Conservation (phyloP, 2,888 invertebrate genomes). For the Nowickia ferox region DNA sequence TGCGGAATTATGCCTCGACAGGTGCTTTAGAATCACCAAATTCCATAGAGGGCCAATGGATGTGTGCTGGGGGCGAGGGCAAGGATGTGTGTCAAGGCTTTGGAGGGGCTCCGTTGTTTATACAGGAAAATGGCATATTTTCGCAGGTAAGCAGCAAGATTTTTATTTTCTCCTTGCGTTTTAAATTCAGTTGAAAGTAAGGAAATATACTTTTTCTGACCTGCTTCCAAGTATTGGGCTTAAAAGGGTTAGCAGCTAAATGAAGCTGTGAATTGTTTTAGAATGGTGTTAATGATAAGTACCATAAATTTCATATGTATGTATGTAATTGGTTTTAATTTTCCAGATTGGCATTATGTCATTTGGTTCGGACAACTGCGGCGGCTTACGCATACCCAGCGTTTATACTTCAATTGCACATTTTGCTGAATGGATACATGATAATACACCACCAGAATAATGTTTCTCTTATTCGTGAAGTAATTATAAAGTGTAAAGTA, state of each 20-base stretch:
- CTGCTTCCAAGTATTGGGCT: no score
- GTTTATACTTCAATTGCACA: constrained; percentile 90
- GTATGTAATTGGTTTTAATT: neutral
- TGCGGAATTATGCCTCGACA: constrained; percentile 88
- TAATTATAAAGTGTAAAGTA: neutral
- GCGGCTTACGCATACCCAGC: constrained; percentile 89
- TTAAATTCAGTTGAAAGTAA: no score
- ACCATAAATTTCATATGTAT: neutral
- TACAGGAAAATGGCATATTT: constrained; percentile 86
- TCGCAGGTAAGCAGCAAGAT: constrained; percentile 85
- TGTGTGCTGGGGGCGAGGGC: constrained; percentile 90
- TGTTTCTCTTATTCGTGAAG: neutral
- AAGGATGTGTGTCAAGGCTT: constrained; percentile 91
- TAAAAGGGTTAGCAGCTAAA: no score
- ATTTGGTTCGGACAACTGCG: constrained; percentile 91
- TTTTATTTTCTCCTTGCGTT: neutral
- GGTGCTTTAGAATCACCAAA: constrained; percentile 84
- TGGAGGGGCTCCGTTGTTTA: constrained; percentile 89
- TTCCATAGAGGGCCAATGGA: constrained; percentile 85
- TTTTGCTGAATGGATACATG: constrained; percentile 90
- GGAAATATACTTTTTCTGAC: no score
- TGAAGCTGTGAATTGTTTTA: neutral
- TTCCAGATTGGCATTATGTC: constrained; percentile 90
- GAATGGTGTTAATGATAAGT: neutral
- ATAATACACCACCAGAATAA: constrained; percentile 86